Evolutionary conservation across 2,113 vertebrate species (phyloP).

Genomic region (Brachyhypopomus gauderio): DNA sequence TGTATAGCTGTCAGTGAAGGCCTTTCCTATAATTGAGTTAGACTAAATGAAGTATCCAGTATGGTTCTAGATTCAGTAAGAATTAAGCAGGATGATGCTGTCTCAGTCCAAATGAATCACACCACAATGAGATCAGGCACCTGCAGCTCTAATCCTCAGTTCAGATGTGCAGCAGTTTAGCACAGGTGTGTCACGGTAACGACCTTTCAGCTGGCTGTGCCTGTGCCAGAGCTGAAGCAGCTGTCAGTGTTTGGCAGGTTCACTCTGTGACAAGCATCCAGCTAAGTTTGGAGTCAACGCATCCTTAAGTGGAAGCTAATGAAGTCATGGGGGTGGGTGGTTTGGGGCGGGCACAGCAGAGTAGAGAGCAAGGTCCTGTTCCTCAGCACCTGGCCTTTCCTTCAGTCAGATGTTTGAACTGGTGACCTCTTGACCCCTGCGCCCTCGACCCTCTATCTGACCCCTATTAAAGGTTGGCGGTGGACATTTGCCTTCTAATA

Average conservation of each 20-base stretch:
- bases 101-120: constrained; percentile 52
- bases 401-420: constrained; percentile 60
- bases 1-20: too few relatives aligned
- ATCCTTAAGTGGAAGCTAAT: constrained; percentile 64
- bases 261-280: constrained; percentile 41
- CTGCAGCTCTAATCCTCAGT: constrained; percentile 71
- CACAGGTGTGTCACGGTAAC: constrained; percentile 69
- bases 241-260: constrained; percentile 61
- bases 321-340: constrained; percentile 76
- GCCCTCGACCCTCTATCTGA: background rate
- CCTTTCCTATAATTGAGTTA: too few relatives aligned
- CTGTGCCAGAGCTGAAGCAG: constrained; percentile 16
- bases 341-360: constrained; percentile 55
- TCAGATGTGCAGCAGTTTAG: constrained; percentile 72
- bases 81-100: too few relatives aligned
- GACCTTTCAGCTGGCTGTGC: constrained; percentile 61
- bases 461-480: background rate
- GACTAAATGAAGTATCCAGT: too few relatives aligned
- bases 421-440: constrained; percentile 20
- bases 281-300: constrained; percentile 71
- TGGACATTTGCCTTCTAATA: constrained; percentile 50
- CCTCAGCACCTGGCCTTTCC: constrained; percentile 74
- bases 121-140: constrained; percentile 51
- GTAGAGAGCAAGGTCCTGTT: constrained; percentile 39
- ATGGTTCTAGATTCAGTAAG: too few relatives aligned